A percentile compares a stretch with the other conserved stretches of the same genome.
Evolutionary conservation across 2,797 vertebrate genomes (phyloP).

Genomic region (Enteromius unitaeniatus): DNA sequence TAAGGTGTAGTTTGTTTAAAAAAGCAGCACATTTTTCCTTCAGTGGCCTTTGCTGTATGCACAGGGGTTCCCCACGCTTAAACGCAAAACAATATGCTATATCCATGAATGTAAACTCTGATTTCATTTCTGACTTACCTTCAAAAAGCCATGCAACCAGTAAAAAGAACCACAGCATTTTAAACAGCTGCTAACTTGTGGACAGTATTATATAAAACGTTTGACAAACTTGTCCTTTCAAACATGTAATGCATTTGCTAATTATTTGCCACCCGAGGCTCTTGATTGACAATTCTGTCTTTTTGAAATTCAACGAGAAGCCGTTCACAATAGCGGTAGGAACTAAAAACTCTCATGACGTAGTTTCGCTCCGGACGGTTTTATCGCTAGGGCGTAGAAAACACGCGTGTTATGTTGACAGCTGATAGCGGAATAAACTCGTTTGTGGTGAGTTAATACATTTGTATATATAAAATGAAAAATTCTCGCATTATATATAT

Average conservation of each 20-base stretch:
- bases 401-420: constrained; percentile 3
- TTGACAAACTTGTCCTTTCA: not conserved
- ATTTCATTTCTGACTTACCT: not conserved
- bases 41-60: not conserved
- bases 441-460: not conserved
- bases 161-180: not conserved
- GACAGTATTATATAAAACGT: not conserved
- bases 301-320: not conserved
- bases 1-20: not conserved
- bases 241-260: not conserved
- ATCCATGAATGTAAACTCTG: not conserved
- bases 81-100: too few relatives aligned
- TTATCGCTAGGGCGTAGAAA: not conserved
- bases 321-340: not conserved
- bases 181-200: not conserved
- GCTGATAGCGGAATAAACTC: not conserved
- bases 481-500: too few relatives aligned
- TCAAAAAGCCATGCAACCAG: not conserved
- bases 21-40: not conserved
- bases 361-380: constrained; percentile 2
- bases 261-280: not conserved
- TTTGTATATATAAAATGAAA: not conserved
- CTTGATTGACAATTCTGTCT: constrained; percentile 15
- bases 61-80: too few relatives aligned
- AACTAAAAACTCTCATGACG: not conserved